Evolutionary conservation across 2,888 invertebrate genomes (phyloP).

Genomic region (Drosophila sordidula): DNA sequence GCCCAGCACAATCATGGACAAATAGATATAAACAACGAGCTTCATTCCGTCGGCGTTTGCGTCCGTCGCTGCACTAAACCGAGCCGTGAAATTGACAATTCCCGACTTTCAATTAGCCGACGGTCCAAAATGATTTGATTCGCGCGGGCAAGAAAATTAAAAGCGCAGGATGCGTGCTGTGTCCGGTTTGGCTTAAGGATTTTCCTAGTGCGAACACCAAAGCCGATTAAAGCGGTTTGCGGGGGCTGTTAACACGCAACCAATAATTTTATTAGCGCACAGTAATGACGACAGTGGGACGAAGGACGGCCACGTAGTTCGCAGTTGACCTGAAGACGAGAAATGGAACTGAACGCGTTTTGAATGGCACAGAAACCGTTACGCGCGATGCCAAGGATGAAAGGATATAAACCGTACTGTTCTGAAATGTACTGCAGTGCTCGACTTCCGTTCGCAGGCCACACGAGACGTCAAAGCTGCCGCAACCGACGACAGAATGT

Average conservation of each 20-base stretch:
- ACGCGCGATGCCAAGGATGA: constrained; percentile 24
- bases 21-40: constrained; percentile 81
- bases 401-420: constrained; percentile 16
- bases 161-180: background rate
- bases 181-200: background rate
- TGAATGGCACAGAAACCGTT: constrained; percentile 62
- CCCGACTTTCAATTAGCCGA: constrained; percentile 61
- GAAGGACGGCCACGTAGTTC: constrained; percentile 37
- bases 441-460: constrained; percentile 46
- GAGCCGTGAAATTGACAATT: constrained; percentile 50
- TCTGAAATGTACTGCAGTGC: constrained; percentile 23
- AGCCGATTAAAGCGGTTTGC: constrained; percentile 59
- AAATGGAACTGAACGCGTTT: constrained; percentile 27
- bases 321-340: constrained; percentile 27
- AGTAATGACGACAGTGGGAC: constrained; percentile 40
- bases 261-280: constrained; percentile 67
- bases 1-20: constrained; percentile 83
- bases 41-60: constrained; percentile 75
- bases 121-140: constrained; percentile 31
- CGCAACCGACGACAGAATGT: constrained; percentile 82
- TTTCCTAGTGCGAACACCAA: constrained; percentile 8
- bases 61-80: constrained; percentile 21
- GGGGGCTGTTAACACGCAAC: constrained; percentile 47
- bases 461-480: constrained; percentile 73
- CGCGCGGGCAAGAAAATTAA: constrained; percentile 24